These are phyloP conservation scores for Tyrannus savana DNA, from an alignment of 2,113 vertebrate genomes.

Conservation along the genomic window DNA sequence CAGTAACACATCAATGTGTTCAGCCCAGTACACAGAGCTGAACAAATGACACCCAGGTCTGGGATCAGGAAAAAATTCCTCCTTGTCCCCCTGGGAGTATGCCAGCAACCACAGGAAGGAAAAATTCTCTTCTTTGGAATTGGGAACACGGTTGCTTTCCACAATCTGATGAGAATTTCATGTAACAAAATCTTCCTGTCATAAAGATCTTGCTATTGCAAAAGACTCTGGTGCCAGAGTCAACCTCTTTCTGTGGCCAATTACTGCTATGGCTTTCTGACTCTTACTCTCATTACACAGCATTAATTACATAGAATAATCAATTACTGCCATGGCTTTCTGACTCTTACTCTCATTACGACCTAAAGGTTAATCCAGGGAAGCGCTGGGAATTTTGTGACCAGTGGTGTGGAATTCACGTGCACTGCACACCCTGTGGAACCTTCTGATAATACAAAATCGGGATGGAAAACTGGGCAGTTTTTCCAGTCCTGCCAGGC, in stretches of 20 bases:
- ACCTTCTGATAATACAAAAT: background rate
- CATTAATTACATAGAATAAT: background rate
- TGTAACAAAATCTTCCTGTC: background rate
- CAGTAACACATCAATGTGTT: background rate
- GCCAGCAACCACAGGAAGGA: background rate
- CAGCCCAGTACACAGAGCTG: background rate
- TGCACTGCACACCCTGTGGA: background rate
- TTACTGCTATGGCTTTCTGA: background rate
- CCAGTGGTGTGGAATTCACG: background rate
- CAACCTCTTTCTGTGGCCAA: background rate
- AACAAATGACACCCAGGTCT: background rate
- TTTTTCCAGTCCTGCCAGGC: background rate
- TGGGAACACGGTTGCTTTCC: background rate
- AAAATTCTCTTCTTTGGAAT: background rate
- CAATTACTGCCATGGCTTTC: background rate
- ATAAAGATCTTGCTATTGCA: background rate
- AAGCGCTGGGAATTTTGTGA: background rate
- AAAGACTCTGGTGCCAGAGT: background rate
- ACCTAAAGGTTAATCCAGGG: background rate
- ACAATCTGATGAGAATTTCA: background rate
- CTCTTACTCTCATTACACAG: background rate
- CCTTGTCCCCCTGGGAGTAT: background rate
- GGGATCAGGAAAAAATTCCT: background rate
- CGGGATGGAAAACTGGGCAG: background rate
- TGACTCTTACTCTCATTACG: background rate